Conservation (phyloP, 2,888 invertebrate genomes). For the Celastrina argiolus region DNA sequence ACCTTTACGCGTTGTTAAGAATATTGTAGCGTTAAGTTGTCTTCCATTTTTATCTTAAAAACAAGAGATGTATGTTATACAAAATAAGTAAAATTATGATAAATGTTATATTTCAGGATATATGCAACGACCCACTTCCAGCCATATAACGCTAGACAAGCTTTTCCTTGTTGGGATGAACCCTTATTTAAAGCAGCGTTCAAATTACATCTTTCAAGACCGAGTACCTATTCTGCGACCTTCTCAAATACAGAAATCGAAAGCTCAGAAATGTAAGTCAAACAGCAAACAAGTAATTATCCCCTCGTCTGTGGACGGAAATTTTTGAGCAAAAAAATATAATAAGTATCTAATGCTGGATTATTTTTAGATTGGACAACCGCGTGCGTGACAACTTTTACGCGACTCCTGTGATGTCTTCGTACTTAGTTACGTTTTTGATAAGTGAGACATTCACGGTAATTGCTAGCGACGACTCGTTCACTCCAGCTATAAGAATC, state of each 20-base stretch:
- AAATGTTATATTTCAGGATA: constrained; percentile 41
- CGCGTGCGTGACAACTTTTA: constrained; percentile 59
- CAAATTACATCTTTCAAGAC: constrained; percentile 80
- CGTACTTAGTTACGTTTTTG: constrained; percentile 90
- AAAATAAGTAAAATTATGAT: too few relatives aligned
- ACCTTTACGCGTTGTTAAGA: too few relatives aligned
- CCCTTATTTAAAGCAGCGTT: constrained; percentile 88
- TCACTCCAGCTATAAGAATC: constrained; percentile 58
- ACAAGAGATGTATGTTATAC: too few relatives aligned
- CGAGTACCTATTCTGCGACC: constrained; percentile 60
- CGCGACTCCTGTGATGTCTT: constrained; percentile 84
- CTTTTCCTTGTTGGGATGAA: constrained; percentile 93
- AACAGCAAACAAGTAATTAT: too few relatives aligned
- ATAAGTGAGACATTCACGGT: constrained; percentile 75
- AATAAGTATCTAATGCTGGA: not conserved
- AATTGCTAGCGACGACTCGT: constrained; percentile 53
- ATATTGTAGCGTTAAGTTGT: too few relatives aligned
- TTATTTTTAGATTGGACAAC: constrained; percentile 38
- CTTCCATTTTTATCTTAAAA: too few relatives aligned
- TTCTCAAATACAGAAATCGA: constrained; percentile 80
- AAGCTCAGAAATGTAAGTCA: constrained; percentile 42
- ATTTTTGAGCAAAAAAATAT: too few relatives aligned
- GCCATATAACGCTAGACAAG: constrained; percentile 86
- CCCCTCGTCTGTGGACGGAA: too few relatives aligned
- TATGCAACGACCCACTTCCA: constrained; percentile 86